These are phyloP conservation scores for Phenganax subtilis DNA, from an alignment of 92 coral and sea anemone genomes.

Conservation along the genomic window DNA sequence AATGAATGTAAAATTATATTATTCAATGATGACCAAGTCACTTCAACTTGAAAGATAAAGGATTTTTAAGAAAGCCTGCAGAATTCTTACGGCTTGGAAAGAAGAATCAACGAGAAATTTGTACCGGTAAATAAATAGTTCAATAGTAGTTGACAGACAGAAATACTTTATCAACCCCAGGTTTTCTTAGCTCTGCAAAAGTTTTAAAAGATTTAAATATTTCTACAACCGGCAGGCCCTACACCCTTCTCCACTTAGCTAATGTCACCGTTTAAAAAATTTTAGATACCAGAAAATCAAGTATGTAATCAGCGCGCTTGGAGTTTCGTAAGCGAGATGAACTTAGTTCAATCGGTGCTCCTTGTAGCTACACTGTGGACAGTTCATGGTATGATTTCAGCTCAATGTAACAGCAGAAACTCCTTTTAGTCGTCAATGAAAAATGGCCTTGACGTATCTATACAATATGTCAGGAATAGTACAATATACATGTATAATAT, in stretches of 20 bases:
- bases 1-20: neutral
- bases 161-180: no score
- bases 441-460: no score
- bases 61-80: neutral
- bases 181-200: neutral
- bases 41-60: neutral
- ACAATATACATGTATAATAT: no score
- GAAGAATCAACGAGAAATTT: neutral
- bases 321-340: conserved; percentile 11
- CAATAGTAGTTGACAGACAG: no score
- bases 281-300: conserved; percentile 10
- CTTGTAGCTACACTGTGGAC: conserved; percentile 2
- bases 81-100: neutral
- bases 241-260: neutral
- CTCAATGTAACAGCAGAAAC: no score
- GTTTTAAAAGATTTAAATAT: neutral
- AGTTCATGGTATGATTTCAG: neutral
- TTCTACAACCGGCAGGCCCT: neutral
- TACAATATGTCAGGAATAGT: no score
- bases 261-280: neutral
- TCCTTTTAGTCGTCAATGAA: neutral
- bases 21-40: neutral
- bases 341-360: neutral
- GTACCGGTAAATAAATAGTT: no score
- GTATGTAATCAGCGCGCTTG: neutral